Percentiles rank a stretch among this genome's conserved stretches.
These are phyloP conservation scores for Bovichtus diacanthus DNA, from an alignment of 2,797 vertebrate genomes.

Conservation along the genomic window DNA sequence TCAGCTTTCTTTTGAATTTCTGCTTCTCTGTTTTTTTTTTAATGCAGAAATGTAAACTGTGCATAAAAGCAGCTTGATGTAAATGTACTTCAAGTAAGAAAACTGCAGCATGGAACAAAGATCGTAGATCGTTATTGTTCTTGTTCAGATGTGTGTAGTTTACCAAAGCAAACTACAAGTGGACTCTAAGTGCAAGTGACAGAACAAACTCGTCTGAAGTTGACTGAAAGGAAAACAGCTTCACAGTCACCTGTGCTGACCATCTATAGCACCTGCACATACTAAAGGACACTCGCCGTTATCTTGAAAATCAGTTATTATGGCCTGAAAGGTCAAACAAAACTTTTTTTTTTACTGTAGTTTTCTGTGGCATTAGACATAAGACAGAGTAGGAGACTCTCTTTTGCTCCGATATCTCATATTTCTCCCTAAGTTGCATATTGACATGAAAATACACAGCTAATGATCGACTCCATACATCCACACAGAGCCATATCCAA, in stretches of 20 bases:
- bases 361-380: background rate
- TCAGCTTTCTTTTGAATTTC: background rate
- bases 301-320: background rate
- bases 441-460: slow-evolving; percentile 11
- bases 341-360: background rate
- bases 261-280: background rate
- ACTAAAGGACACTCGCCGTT: background rate
- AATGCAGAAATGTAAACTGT: background rate
- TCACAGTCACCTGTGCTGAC: background rate
- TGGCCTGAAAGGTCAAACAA: background rate
- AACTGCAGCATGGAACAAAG: too few species aligned
- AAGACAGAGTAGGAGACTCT: background rate
- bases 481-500: background rate
- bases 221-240: too few species aligned
- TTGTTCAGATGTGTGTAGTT: too few species aligned
- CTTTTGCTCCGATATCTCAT: slow-evolving; percentile 9
- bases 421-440: background rate
- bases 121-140: too few species aligned
- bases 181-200: too few species aligned
- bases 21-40: background rate
- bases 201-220: too few species aligned
- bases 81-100: background rate
- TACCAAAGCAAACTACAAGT: too few species aligned
- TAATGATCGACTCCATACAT: slow-evolving; percentile 32
- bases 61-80: background rate